phyloP scores from a whole-genome alignment of 2,888 invertebrate genomes.

The Baronia brevicornis region DNA sequence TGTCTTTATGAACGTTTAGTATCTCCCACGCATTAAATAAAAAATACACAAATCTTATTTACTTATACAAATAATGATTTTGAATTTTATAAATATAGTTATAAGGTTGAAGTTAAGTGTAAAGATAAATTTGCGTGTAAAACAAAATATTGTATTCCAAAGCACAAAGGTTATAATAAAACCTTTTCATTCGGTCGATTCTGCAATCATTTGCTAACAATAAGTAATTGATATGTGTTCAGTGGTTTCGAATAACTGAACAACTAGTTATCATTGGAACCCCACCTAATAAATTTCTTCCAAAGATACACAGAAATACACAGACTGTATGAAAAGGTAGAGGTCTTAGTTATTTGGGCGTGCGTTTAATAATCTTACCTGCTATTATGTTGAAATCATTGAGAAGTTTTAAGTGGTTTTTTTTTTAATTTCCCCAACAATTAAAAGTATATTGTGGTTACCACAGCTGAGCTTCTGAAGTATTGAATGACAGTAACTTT shows the following conservation, averaged over 20 bases:
- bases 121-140: constrained; percentile 15
- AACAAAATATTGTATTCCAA: constrained; percentile 26
- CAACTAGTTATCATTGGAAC: not conserved
- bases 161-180: constrained; percentile 42
- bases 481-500: constrained; percentile 51
- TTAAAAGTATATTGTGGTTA: constrained; percentile 48
- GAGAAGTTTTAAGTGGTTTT: constrained; percentile 35
- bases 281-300: not conserved
- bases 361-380: constrained; percentile 34
- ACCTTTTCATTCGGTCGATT: constrained; percentile 47
- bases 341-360: constrained; percentile 24
- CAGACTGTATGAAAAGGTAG: constrained; percentile 3
- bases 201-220: constrained; percentile 51
- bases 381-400: constrained; percentile 47
- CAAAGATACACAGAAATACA: not conserved
- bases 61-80: constrained; percentile 13
- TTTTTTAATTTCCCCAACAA: constrained; percentile 36
- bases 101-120: constrained; percentile 11
- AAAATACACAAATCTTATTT: constrained; percentile 15
- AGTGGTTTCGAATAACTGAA: constrained; percentile 50
- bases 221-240: constrained; percentile 62
- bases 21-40: constrained; percentile 31
- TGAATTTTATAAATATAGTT: no score
- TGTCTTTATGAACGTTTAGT: constrained; percentile 27
- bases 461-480: constrained; percentile 43